Base-by-base conservation (phyloP, 2,888 invertebrate species). In the Temnothorax ravouxi region DNA sequence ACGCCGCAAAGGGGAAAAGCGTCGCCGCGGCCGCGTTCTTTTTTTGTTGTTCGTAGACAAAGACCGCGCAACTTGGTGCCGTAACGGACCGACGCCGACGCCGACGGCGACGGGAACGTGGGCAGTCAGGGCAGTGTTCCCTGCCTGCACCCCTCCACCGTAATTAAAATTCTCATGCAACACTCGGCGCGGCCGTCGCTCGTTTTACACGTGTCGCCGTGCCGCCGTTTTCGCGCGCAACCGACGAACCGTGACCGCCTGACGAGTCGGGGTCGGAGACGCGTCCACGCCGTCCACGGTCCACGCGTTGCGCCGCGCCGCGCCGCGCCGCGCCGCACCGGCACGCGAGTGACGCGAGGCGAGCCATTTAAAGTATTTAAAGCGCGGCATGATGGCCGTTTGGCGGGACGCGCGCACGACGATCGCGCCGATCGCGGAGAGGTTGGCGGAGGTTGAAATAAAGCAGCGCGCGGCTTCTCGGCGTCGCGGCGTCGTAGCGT, bases 341-440 rank as follows among this genome's bases (percentile, higher is more conserved):
- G 66, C 41, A 54, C n/a, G 41, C 29, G 38, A 6, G 8, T 8
- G 38, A 8, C 38, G 62, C 52, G 67, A 75, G 54, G n/a, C 66
- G 62, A 88, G 87, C 80, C 88, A 89, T 89, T 90, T 85, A 88
- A 88, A 91, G 83, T 86, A 92, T 94, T 94, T 94, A 94, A 93
- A 93, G 91, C 88, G 83, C 92, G 54, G 90, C 90, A 91, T 93
- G 88, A 94, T 94, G 94, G 94, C 77, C 94, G 94, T 91, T 93
- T 93, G 93, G 93, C 93, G 93, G 93, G 93, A 94, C 90, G 90
- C 52, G 52, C 52, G n/a, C 18, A 18, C 50, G 50, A 3, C 34
- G 6, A 34, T 34, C 34, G 50, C 18, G 52, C n/a, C n/a, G 11
- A 34, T 52, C 44, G 8, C 8, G 34, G 1, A 3, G 29, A 15